A percentile compares a stretch with the other conserved stretches of the same genome.
Conservation (phyloP, 2,888 invertebrate genomes). For the Sthenelais limicola region DNA sequence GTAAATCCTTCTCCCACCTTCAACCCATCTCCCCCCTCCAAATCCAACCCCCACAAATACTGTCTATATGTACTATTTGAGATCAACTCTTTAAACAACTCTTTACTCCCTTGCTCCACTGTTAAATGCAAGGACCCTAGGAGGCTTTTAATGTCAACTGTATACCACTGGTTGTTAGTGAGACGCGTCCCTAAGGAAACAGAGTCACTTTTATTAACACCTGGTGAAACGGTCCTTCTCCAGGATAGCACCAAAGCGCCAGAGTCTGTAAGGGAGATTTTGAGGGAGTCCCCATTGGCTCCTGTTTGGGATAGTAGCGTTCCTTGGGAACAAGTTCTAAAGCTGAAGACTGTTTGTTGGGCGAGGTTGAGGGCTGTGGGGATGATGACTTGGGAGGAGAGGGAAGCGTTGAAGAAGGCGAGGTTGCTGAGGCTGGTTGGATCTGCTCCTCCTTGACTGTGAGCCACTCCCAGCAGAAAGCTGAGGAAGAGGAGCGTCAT, state of each 20-base stretch:
- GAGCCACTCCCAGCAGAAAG: no score
- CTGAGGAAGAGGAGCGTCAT: no score
- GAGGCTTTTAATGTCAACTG: constrained; percentile 36
- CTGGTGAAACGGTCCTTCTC: neutral
- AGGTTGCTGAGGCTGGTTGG: no score
- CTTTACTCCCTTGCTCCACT: constrained; percentile 28
- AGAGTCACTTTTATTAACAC: neutral
- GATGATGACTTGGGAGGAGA: neutral
- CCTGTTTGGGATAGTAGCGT: constrained; percentile 38
- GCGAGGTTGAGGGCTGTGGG: constrained; percentile 5
- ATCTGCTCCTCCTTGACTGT: no score
- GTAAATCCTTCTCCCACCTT: constrained; percentile 39
- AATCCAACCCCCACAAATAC: constrained; percentile 41
- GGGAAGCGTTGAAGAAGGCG: constrained; percentile 22
- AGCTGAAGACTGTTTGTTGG: constrained; percentile 32
- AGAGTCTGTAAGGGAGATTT: constrained; percentile 15
- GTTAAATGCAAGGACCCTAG: constrained; percentile 23
- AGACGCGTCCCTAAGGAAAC: neutral
- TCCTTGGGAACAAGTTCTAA: constrained; percentile 43
- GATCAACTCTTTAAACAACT: constrained; percentile 1
- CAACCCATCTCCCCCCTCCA: constrained; percentile 4
- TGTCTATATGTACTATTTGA: constrained; percentile 44
- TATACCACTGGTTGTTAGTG: constrained; percentile 44
- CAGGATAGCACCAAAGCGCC: constrained; percentile 17
- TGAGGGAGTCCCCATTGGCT: constrained; percentile 25